A percentile compares a stretch with the other conserved stretches of the same genome.
Evolutionary conservation across 2,113 vertebrate genomes (phyloP).

Genomic region (Cyprinodon brontotheroides): DNA sequence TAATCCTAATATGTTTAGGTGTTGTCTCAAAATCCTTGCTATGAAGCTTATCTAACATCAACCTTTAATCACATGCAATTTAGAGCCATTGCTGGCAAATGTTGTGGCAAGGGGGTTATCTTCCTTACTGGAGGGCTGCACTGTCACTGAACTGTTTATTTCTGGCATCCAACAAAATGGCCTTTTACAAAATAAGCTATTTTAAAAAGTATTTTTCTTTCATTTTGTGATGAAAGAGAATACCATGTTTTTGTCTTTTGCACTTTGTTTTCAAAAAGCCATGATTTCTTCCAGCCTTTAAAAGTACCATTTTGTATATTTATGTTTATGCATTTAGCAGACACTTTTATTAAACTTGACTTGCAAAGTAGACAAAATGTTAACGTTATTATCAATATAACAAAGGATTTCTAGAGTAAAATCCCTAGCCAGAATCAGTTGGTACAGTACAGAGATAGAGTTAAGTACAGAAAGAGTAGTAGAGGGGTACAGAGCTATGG

Average conservation of each 20-base stretch:
- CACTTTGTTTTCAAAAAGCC: neutral
- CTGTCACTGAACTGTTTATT: slow-evolving; percentile 28
- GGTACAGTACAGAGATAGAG: no score
- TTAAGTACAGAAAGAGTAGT: no score
- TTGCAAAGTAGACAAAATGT: no score
- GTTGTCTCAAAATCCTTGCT: slow-evolving; percentile 65
- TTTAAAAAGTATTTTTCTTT: no score
- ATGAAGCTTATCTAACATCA: slow-evolving; percentile 57
- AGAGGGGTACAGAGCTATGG: no score
- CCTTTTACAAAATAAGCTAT: neutral
- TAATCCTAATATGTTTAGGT: slow-evolving; percentile 58
- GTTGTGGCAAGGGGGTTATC: slow-evolving; percentile 48
- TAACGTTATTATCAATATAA: no score
- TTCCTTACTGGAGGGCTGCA: slow-evolving; percentile 58
- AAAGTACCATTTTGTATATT: neutral
- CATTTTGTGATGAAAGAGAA: no score
- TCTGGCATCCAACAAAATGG: neutral
- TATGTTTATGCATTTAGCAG: no score
- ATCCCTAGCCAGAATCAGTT: no score
- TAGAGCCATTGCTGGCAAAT: slow-evolving; percentile 56
- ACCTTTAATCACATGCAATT: slow-evolving; percentile 45
- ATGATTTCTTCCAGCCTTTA: neutral
- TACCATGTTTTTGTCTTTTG: neutral
- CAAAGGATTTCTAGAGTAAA: no score
- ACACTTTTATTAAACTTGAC: no score